A percentile compares a stretch with the other conserved stretches of the same genome.
Conservation (phyloP, 2,797 vertebrate species). For the Naso thynnoides region DNA sequence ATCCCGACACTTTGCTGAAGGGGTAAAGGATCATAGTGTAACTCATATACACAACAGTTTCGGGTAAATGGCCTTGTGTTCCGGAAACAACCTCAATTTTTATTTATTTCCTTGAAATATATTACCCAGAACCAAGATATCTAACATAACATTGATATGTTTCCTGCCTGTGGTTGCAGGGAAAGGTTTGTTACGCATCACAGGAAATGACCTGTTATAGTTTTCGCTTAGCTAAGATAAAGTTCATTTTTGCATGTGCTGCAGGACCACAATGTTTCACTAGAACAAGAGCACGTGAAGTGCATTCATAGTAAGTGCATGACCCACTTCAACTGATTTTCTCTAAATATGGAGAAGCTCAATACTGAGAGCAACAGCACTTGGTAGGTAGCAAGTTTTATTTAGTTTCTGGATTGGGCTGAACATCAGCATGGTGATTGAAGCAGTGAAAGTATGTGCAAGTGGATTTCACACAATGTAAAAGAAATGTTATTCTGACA, state of each 20-base stretch:
- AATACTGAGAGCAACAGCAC: background rate
- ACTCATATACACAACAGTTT: conserved; percentile 2
- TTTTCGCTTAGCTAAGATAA: background rate
- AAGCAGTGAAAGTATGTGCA: background rate
- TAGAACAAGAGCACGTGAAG: background rate
- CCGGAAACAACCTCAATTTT: no score
- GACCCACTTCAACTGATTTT: background rate
- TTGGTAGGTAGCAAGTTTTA: conserved; percentile 11
- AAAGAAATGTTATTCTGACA: background rate
- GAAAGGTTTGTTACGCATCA: background rate
- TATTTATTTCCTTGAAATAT: background rate
- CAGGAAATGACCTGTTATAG: background rate
- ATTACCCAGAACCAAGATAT: background rate
- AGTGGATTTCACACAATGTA: background rate
- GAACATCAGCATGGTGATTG: background rate
- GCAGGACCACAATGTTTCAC: conserved; percentile 6
- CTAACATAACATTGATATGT: background rate
- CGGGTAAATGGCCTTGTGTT: background rate
- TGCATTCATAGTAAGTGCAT: background rate
- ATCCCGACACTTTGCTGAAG: background rate
- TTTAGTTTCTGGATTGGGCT: background rate
- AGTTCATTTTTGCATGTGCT: background rate
- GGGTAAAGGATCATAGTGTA: background rate
- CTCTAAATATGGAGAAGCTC: conserved; percentile 7
- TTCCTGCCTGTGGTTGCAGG: conserved; percentile 11